A percentile compares a stretch with the other conserved stretches of the same genome.
phyloP scores from a whole-genome alignment of 2,797 vertebrate species.

The Halcyon smyrnensis region DNA sequence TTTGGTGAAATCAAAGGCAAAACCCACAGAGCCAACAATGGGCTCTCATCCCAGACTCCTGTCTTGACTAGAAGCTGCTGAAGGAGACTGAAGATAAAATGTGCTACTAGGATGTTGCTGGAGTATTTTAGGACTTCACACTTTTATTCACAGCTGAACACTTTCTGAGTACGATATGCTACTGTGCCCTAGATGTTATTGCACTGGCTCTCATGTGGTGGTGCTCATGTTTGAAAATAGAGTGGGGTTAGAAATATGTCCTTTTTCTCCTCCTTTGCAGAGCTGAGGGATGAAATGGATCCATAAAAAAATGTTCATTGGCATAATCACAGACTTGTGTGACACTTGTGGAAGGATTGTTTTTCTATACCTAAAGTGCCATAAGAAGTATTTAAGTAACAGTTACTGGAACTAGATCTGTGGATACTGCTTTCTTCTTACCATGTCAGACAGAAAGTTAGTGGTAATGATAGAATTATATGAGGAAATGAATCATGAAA shows the following conservation, averaged over 20 bases:
- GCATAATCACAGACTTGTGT: neutral
- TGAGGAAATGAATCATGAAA: conserved; percentile 46
- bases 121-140: conserved; percentile 15
- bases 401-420: neutral
- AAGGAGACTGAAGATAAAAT: neutral
- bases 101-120: conserved; percentile 12
- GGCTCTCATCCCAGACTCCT: neutral
- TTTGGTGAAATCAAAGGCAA: neutral
- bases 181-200: neutral
- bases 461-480: conserved; percentile 13
- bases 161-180: neutral
- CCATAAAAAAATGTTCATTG: neutral
- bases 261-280: neutral
- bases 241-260: neutral
- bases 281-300: neutral
- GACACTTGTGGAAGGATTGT: neutral
- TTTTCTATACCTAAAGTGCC: neutral
- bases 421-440: neutral
- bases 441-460: neutral
- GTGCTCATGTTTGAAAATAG: conserved; percentile 27
- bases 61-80: neutral
- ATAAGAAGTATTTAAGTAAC: neutral
- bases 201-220: neutral
- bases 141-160: neutral
- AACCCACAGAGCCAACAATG: neutral